Percentiles rank a stretch among this genome's conserved stretches.
Evolutionary conservation across 2,113 vertebrate species (phyloP).

Genomic region (Motacilla tschutschensis): DNA sequence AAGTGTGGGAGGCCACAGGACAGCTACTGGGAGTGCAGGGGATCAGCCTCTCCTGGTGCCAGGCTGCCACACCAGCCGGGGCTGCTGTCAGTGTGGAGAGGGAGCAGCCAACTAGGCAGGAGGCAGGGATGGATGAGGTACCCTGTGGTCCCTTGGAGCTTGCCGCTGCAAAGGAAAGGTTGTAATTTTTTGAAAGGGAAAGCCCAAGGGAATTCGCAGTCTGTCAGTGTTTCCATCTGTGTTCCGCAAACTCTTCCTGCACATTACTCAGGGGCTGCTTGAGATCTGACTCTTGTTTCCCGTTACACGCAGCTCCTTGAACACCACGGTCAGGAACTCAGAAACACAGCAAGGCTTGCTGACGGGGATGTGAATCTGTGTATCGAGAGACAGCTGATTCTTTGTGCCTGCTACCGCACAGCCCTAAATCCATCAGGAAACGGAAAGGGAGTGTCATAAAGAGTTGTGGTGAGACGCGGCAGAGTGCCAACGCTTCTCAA

Average conservation of each 20-base stretch:
- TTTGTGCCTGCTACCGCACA: rapidly evolving
- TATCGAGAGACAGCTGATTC: background rate
- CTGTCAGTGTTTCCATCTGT: background rate
- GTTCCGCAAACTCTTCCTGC: background rate
- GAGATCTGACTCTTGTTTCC: background rate
- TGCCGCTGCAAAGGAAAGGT: background rate
- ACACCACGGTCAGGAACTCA: background rate
- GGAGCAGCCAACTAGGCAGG: rapidly evolving
- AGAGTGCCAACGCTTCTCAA: background rate
- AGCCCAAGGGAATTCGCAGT: background rate
- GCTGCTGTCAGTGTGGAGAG: background rate
- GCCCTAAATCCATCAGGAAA: background rate
- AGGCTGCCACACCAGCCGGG: background rate
- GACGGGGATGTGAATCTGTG: background rate
- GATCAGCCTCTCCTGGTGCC: background rate
- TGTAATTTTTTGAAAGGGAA: background rate
- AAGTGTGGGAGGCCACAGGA: background rate
- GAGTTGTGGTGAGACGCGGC: background rate
- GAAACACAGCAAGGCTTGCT: background rate
- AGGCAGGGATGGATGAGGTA: background rate
- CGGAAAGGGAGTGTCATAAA: background rate
- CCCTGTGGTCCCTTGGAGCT: background rate
- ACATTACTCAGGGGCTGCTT: background rate
- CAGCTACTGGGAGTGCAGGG: background rate
- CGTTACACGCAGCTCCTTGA: rapidly evolving